phyloP scores from a whole-genome alignment of 2,797 vertebrate genomes.

The Cheirogaleus major region DNA sequence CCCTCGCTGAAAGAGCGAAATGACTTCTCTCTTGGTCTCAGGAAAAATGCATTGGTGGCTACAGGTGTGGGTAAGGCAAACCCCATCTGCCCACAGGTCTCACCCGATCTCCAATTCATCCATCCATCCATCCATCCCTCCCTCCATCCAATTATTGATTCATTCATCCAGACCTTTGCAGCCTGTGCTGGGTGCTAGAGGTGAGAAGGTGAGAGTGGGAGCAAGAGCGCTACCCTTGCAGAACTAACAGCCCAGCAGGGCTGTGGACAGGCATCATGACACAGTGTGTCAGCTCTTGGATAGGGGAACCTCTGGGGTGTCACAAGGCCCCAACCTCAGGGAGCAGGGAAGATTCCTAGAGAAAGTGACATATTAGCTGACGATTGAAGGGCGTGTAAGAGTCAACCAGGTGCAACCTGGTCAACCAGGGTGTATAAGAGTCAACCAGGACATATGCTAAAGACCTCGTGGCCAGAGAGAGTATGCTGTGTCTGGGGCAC shows the following conservation, averaged over 20 bases:
- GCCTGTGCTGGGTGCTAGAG: neutral
- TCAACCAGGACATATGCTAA: neutral
- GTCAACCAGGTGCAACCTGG: neutral
- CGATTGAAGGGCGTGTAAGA: neutral
- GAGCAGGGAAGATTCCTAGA: neutral
- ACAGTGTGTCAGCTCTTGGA: neutral
- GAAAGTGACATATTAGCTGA: neutral
- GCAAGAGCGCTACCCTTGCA: neutral
- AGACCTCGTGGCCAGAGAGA: neutral
- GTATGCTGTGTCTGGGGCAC: neutral
- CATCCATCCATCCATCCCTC: neutral
- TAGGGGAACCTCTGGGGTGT: neutral
- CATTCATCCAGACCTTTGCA: neutral
- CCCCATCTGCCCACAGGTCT: neutral
- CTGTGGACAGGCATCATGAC: neutral
- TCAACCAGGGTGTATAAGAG: neutral
- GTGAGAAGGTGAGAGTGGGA: neutral
- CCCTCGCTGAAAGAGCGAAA: neutral
- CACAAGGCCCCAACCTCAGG: neutral
- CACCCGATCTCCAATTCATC: neutral
- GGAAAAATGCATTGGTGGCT: conserved; percentile 1
- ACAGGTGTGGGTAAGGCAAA: conserved; percentile 18
- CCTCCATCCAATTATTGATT: neutral
- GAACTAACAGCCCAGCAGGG: neutral
- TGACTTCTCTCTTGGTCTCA: neutral